Evolutionary conservation across 2,888 invertebrate species (phyloP).

Genomic region (Leucophenga maculata): DNA sequence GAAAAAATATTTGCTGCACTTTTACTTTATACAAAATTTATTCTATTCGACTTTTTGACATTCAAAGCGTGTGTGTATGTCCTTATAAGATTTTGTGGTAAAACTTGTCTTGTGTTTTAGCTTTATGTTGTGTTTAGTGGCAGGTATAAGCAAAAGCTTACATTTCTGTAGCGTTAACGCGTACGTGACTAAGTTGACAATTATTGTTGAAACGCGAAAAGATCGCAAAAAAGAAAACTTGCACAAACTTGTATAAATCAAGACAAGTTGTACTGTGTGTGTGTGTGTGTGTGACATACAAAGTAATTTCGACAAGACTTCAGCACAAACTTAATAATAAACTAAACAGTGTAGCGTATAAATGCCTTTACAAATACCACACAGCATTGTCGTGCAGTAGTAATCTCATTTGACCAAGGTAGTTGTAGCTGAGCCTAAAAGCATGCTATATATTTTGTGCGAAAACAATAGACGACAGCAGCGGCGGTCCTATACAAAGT

Average conservation of each 20-base stretch:
- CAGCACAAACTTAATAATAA: conserved; percentile 43
- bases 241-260: conserved; percentile 16
- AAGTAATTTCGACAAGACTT: too few species aligned
- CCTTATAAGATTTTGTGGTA: not conserved
- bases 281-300: not conserved
- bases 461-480: conserved; percentile 29
- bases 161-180: conserved; percentile 34
- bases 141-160: conserved; percentile 21
- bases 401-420: too few species aligned
- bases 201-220: conserved; percentile 42
- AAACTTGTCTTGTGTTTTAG: not conserved
- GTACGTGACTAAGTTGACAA: conserved; percentile 65
- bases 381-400: too few species aligned
- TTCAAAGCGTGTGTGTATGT: conserved; percentile 4
- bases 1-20: conserved; percentile 32
- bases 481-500: not conserved
- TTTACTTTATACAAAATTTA: conserved; percentile 10
- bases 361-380: not conserved
- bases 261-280: conserved; percentile 28
- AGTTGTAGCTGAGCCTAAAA: conserved; percentile 29
- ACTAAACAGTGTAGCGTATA: conserved; percentile 20
- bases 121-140: conserved; percentile 12
- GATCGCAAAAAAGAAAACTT: conserved; percentile 6
- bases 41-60: conserved; percentile 14
- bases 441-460: conserved; percentile 32